Evolutionary conservation across 1,140 invertebrate species (phyloP), one percentile per base, ranked within the genome.

Genomic region (Ladona fulva): DNA sequence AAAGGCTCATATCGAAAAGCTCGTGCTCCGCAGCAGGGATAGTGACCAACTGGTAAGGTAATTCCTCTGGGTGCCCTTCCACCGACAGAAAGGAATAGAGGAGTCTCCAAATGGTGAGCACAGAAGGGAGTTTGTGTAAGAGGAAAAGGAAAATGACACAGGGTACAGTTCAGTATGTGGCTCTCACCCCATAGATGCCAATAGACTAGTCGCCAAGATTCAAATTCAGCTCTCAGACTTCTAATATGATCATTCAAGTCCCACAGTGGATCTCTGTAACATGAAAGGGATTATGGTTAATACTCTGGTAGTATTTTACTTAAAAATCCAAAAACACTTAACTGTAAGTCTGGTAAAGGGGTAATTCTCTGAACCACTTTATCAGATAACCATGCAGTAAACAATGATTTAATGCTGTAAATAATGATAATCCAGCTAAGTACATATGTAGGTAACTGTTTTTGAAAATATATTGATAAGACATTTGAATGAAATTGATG

Each of bases 161-260:
- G 88, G 42, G 87, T 88, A 81, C 94, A 96, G 77, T 89, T 90
- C 11, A 95, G 84, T 84, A 93, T 95, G 84, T 96, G 94, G 79
- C 92, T 92, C 81, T 94, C 90, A 0, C 93, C 94, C 95, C 95
- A 97, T 14, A 97, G 84, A 76, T 92, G 89, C 96, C 96, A 98
- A 85, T 97, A 97, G 0, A 97, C 94, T 82, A 92, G 92, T 0
- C 94, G 86, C 96, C 96, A 97, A 0, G 91, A 91, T 79, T 93
- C 92, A 44, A 96, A 86, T 80, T 94, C 91, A 11, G 89, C 89
- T 81, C 93, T 91, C 24, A 97, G 84, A 79, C 90, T 88, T 12
- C 91, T 83, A 11, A 97, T 91, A 82, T 94, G 94, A 73, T 93
- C 91, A 81, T 92, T 94, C 12, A 97, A 86, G 81, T 92, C 92